Evolutionary conservation across 2,113 vertebrate species (phyloP).

Genomic region (Anguilla japonica): DNA sequence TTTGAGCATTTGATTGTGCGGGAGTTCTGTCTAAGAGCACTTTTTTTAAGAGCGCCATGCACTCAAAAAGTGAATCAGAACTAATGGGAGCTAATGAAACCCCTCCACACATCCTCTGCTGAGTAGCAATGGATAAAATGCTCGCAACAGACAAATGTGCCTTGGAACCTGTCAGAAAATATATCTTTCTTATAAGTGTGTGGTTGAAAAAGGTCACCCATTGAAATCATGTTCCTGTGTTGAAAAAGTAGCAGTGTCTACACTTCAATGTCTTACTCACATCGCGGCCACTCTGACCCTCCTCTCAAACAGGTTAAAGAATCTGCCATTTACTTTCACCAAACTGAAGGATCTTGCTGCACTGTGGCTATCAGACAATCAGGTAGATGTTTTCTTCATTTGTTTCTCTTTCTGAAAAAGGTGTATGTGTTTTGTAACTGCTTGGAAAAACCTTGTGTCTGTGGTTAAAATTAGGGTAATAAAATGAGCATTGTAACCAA

Average conservation of each 20-base stretch:
- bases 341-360: constrained; percentile 98
- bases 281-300: not conserved
- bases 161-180: not conserved
- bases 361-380: constrained; percentile 99
- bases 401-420: not conserved
- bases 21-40: not conserved
- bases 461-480: not conserved
- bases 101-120: not conserved
- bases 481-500: no score
- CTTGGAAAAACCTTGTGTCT: not conserved
- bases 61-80: constrained; percentile 1
- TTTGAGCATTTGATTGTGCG: not conserved
- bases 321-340: constrained; percentile 95
- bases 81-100: constrained; percentile 3
- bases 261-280: not conserved
- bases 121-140: not conserved
- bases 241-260: not conserved
- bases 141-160: not conserved
- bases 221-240: not conserved
- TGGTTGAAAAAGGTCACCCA: not conserved
- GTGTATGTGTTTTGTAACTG: not conserved
- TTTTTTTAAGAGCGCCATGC: not conserved
- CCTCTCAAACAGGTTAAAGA: constrained; percentile 82
- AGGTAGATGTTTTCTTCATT: constrained; percentile 71
- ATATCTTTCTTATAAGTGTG: not conserved